phyloP scores from a whole-genome alignment of 2,888 invertebrate species.

The Drosophila differens region DNA sequence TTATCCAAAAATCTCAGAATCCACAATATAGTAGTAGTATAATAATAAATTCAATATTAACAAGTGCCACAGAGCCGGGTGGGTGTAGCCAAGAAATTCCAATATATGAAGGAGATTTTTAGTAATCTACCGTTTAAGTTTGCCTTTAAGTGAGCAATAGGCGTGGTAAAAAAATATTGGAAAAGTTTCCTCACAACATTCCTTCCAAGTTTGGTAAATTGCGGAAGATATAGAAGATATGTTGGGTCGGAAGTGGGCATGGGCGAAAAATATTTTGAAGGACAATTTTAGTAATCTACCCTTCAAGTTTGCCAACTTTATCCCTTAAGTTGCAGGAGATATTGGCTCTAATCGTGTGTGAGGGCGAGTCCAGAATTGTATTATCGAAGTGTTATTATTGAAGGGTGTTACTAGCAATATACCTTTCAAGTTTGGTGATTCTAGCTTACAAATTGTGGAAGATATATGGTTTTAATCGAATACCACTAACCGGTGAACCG shows the following conservation, averaged over 20 bases:
- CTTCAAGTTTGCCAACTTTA: background rate
- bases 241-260: background rate
- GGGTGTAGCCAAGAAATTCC: too few species aligned
- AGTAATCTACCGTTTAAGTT: background rate
- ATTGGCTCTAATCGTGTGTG: background rate
- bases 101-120: too few species aligned
- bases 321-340: background rate
- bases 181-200: background rate
- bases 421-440: background rate
- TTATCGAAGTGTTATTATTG: background rate
- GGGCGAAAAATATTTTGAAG: too few species aligned
- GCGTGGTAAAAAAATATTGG: background rate
- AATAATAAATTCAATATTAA: background rate
- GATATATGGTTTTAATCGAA: background rate
- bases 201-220: background rate
- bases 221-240: background rate
- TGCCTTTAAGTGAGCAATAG: background rate
- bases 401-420: background rate
- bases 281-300: background rate
- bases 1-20: too few species aligned
- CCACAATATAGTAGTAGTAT: too few species aligned
- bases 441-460: background rate
- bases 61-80: too few species aligned
- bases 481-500: too few species aligned
- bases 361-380: accelerated